Conservation (phyloP, 2,888 invertebrate genomes). For the Mythimna loreyi region DNA sequence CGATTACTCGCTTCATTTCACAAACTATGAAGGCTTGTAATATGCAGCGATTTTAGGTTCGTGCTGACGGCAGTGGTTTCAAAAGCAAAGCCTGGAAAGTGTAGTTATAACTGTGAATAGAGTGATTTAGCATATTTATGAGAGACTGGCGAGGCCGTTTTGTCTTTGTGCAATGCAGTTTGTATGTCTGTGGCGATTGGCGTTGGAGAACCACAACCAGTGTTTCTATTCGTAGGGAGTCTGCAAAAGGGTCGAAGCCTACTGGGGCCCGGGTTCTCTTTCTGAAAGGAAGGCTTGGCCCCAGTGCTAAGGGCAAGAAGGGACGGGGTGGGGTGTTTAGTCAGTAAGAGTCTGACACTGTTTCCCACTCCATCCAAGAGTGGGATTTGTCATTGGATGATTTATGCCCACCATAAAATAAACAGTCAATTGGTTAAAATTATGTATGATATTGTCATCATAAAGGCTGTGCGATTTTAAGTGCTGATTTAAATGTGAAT, state of each 20-base stretch:
- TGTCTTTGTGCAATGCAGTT: conserved; percentile 6
- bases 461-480: too few species aligned
- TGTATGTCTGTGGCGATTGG: background rate
- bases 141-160: conserved; percentile 3
- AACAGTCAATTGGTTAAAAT: background rate
- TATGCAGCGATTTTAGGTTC: conserved; percentile 11
- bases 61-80: background rate
- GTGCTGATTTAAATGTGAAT: background rate
- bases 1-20: conserved; percentile 3
- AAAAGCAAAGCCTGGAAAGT: conserved; percentile 2
- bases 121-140: conserved; percentile 20
- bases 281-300: too few species aligned
- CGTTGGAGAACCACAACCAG: conserved; percentile 4
- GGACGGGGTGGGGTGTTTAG: too few species aligned
- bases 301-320: too few species aligned
- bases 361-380: too few species aligned
- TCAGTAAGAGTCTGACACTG: too few species aligned
- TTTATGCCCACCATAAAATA: too few species aligned
- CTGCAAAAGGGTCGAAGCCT: too few species aligned
- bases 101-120: conserved; percentile 12
- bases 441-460: background rate
- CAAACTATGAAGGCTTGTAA: background rate
- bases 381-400: too few species aligned
- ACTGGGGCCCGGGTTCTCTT: too few species aligned
- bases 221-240: too few species aligned